A percentile compares a stretch with the other conserved stretches of the same genome.
Conservation (phyloP, 2,797 vertebrate species). For the Sus cebifrons region DNA sequence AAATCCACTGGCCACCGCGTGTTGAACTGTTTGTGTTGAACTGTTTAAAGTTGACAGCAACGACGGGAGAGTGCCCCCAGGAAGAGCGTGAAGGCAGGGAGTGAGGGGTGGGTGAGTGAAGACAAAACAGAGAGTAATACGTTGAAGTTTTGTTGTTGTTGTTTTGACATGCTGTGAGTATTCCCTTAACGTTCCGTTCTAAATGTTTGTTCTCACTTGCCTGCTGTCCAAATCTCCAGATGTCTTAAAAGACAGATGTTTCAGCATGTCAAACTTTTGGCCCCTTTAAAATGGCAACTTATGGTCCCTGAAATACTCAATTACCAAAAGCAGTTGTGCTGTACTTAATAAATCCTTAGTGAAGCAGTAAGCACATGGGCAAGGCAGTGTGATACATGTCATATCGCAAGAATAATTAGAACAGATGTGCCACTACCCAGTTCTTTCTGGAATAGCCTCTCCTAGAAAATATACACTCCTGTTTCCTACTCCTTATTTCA, state of each 20-base stretch:
- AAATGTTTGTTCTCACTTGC: no score
- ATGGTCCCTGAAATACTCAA: conserved; percentile 3
- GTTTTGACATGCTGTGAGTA: neutral
- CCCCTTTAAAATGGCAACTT: neutral
- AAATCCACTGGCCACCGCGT: neutral
- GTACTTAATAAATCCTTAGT: neutral
- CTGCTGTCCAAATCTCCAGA: neutral
- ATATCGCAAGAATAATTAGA: neutral
- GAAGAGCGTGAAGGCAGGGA: neutral
- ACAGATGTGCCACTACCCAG: neutral
- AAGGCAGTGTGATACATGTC: neutral
- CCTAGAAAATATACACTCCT: neutral
- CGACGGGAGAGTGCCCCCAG: neutral
- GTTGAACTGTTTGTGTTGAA: neutral
- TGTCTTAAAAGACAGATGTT: neutral
- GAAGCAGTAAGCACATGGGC: neutral
- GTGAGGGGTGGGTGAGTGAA: rapidly evolving
- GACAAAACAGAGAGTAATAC: neutral
- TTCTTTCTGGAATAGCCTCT: neutral
- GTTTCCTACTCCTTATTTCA: neutral
- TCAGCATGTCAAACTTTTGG: neutral
- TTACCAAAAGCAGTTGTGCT: neutral
- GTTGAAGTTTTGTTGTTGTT: neutral
- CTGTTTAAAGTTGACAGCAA: neutral
- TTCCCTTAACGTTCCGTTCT: no score